phyloP scores from a whole-genome alignment of 2,113 vertebrate genomes.

The Sinocyclocheilus anshuiensis region DNA sequence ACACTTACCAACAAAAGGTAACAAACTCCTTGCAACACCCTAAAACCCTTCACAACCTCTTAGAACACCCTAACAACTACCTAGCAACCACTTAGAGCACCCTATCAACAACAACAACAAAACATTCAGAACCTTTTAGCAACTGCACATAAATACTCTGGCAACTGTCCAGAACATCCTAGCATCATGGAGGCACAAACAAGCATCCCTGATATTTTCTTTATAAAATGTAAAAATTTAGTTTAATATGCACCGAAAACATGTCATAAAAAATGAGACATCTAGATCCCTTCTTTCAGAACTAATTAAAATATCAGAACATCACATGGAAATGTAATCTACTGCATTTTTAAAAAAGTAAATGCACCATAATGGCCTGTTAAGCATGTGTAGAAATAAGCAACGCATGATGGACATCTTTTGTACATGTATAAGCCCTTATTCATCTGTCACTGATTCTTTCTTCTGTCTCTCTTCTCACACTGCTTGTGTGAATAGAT shows the following conservation, averaged over 20 bases:
- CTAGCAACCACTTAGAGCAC: background rate
- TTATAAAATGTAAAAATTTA: background rate
- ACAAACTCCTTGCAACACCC: too few relatives aligned
- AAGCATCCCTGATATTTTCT: background rate
- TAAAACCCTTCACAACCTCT: too few relatives aligned
- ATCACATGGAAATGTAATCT: background rate
- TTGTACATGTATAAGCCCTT: conserved; percentile 47
- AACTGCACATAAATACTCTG: too few relatives aligned
- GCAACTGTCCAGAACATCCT: background rate
- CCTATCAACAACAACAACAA: background rate
- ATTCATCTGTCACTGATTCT: conserved; percentile 61
- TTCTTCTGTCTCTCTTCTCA: conserved; percentile 31
- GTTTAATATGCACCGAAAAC: background rate
- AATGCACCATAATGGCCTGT: background rate
- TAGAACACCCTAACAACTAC: background rate
- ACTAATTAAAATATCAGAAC: background rate
- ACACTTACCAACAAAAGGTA: too few relatives aligned
- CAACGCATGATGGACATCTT: conserved; percentile 70
- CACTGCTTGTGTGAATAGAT: conserved; percentile 35
- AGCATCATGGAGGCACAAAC: background rate
- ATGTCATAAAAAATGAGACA: background rate
- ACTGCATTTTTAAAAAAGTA: background rate
- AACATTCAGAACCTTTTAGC: too few relatives aligned
- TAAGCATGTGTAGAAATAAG: background rate
- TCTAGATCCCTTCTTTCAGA: background rate